These are phyloP conservation scores for Globodera rostochiensis DNA, from an alignment of 1,140 invertebrate genomes.

Conservation along the genomic window DNA sequence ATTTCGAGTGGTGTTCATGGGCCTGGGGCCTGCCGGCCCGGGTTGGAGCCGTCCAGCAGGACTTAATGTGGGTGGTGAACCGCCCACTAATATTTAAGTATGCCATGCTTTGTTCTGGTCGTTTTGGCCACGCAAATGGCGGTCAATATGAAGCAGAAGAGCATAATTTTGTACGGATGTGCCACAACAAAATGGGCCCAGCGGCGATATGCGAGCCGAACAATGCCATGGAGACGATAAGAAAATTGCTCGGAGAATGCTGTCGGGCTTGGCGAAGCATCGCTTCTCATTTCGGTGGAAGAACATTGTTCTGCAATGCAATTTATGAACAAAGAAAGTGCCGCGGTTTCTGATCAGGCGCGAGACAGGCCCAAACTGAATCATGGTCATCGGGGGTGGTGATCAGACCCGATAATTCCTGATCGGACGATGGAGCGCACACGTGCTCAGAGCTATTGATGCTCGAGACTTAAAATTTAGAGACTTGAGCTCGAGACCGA, in stretches of 20 bases:
- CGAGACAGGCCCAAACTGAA: no score
- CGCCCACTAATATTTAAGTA: not conserved
- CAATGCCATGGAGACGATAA: constrained; percentile 10
- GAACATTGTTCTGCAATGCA: not conserved
- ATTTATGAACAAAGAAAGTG: no score
- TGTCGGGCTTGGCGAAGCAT: not conserved
- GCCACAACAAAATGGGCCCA: constrained; percentile 46
- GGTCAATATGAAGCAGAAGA: constrained; percentile 44
- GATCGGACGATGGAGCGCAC: no score
- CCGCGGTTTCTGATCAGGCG: no score
- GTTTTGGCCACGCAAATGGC: constrained; percentile 42
- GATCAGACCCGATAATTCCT: no score
- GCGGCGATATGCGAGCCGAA: constrained; percentile 24
- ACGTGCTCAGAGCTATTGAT: no score
- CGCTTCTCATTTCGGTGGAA: not conserved
- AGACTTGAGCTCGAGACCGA: no score
- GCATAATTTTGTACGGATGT: constrained; percentile 34
- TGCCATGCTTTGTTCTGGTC: constrained; percentile 38
- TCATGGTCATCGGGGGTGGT: no score
- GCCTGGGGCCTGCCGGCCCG: not conserved
- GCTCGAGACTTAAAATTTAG: no score
- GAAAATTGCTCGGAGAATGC: constrained; percentile 4
- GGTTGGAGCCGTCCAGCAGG: not conserved
- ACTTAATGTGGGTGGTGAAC: not conserved
- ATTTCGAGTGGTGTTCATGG: not conserved